Evolutionary conservation across 2,888 invertebrate species (phyloP), one percentile per base, ranked within the genome.

Genomic region (Spatulosminthurus flaviceps): DNA sequence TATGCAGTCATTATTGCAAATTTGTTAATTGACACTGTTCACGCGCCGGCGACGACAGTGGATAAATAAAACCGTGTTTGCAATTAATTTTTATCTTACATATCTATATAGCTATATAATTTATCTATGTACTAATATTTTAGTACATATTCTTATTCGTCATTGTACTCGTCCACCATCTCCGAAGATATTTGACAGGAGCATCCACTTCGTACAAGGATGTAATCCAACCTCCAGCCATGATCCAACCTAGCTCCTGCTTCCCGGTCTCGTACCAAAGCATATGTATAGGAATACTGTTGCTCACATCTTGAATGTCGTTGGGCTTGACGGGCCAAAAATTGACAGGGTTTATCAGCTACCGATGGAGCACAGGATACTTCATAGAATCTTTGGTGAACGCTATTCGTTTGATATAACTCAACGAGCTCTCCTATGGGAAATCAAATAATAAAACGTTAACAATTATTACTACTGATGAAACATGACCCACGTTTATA

Each of bases 261-360:
- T 42, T 86, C 86, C 60, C 86, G 84, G 86, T 92, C 92, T 85
- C 92, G 90, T 79, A 95, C 93, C 84, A 95, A 89, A 78, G 95
- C 95, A 88, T 95, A 95, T 2, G 93, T 92, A 87, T 92, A 95
- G 70, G 94, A 93, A 88, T 92, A 94, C 87, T 92, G 92, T 87
- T 95, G 95, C 70, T 93, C 92, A 88, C 95, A 95, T 86, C 90
- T 89, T n/a, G 94, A 93, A 82, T 91, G 91, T 86, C 90, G 90
- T 87, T 90, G 90, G 74, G 92, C 89, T 81, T 91, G 90, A n/a
- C 90, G 90, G 88, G 93, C 92, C 86, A 94, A 90, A 88, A 93
- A 93, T 81, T 90, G 89, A 87, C 95, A 95, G 1, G 93, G 93
- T 86, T 90, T 90, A 86, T 92, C 91, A 83, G 91, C 91, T 72